Evolutionary conservation across 2,888 invertebrate species (phyloP).

Genomic region (Tubulanus polymorphus): DNA sequence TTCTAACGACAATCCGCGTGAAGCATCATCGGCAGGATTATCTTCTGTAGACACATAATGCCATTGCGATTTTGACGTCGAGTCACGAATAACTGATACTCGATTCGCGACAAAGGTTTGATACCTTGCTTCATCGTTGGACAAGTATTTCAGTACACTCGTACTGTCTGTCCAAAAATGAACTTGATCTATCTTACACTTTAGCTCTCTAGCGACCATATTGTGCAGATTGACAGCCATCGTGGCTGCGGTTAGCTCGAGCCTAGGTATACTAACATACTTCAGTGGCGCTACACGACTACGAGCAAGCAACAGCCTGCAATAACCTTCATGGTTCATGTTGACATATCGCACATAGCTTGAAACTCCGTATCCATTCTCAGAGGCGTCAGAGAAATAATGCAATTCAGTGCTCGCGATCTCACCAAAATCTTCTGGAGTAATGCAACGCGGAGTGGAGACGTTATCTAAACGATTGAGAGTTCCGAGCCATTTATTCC

Average conservation of each 20-base stretch:
- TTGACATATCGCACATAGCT: slow-evolving; percentile 21
- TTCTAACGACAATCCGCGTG: not conserved
- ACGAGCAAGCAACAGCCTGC: not conserved
- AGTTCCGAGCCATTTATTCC: not conserved
- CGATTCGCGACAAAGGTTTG: not conserved
- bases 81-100: not conserved
- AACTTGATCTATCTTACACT: not conserved
- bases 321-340: not conserved
- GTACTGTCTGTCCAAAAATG: not conserved
- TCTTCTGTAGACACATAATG: not conserved
- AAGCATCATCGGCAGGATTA: slow-evolving; percentile 1
- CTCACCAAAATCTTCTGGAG: slow-evolving; percentile 1
- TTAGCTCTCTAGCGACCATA: not conserved
- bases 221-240: not conserved
- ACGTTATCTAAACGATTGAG: not conserved
- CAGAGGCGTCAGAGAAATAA: slow-evolving; percentile 17
- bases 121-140: not conserved
- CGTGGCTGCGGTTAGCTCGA: not conserved
- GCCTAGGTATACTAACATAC: not conserved
- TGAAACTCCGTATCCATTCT: slow-evolving; percentile 26
- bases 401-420: slow-evolving; percentile 10
- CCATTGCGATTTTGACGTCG: not conserved
- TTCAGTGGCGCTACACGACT: not conserved
- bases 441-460: slow-evolving; percentile 1
- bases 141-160: not conserved